phyloP scores from a whole-genome alignment of 2,888 invertebrate genomes.

The Plagiodera versicolora region DNA sequence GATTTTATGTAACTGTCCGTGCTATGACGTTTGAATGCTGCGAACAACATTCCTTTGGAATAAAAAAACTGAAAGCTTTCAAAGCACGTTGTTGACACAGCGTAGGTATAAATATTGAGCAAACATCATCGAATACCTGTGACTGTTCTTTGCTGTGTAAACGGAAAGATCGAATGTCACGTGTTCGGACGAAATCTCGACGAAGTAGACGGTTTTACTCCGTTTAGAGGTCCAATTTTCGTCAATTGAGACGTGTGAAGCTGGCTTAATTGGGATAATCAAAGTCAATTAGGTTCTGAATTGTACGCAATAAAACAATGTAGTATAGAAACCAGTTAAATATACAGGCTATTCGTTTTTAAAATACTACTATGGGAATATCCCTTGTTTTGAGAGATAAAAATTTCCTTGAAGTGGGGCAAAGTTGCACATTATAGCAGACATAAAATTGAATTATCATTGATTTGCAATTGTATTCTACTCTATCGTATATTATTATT shows the following conservation, averaged over 20 bases:
- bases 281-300: constrained; percentile 19
- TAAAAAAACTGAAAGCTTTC: neutral
- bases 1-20: constrained; percentile 7
- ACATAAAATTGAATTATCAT: too few species aligned
- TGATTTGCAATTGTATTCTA: too few species aligned
- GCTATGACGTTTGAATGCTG: neutral
- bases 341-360: too few species aligned
- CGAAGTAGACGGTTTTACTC: constrained; percentile 3
- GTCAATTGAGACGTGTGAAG: constrained; percentile 20
- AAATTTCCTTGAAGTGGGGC: too few species aligned
- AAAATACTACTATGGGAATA: too few species aligned
- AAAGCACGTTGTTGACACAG: neutral
- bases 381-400: too few species aligned
- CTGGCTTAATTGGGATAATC: constrained; percentile 18
- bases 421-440: too few species aligned
- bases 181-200: too few species aligned
- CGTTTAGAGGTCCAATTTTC: constrained; percentile 18
- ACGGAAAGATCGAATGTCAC: too few species aligned
- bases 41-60: neutral
- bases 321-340: constrained; percentile 7
- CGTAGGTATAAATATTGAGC: neutral
- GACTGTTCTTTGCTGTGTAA: too few species aligned
- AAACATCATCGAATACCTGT: neutral
- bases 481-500: neutral
- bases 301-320: constrained; percentile 20